Base-by-base conservation (phyloP, 2,113 vertebrate species). In the Amia ocellicauda region DNA sequence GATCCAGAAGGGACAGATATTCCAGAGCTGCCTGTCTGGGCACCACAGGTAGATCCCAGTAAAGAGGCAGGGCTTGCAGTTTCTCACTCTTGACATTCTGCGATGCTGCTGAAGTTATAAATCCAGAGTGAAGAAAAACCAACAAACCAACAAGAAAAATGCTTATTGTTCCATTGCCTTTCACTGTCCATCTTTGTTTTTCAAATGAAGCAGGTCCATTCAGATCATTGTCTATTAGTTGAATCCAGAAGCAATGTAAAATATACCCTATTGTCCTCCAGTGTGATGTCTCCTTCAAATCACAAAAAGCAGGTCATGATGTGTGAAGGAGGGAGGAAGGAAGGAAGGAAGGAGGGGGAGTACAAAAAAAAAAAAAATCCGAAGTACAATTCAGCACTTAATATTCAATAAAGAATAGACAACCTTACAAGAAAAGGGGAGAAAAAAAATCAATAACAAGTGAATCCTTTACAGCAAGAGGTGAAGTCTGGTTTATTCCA, bases 391-490 rank as follows among this genome's bases (percentile, higher is more conserved):
- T 77, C 73, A 74, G 68, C 74, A 79, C 72, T 70, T 65, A 60
- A 66, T 70, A 78, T 56, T 58, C 60, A 72, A 66, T 71, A 74
- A 68, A 60, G 51, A 64, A 66, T 68, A 67, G 66, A 80, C 67
- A 68, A 62, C 36, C 70, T 74, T 77, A 57, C 78, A 71, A 49
- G n/a, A 76, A 68, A 74, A 71, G 80, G 65, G 56, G n/a, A 47
- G 16, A 47, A 17, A 47, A 47, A 47, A 47, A 47, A 47, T 8
- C 43, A n/a, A n/a, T n/a, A n/a, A 47, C 43, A 47, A n/a, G 43
- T 47, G 43, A 50, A 76, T 77, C 73, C 74, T 77, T 77, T 64
- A 63, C 78, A 69, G 64, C 67, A 81, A 77, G n/a, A 77, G 68
- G 59, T 45, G 63, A 63, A 62, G 58, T 63, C 57, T 66, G 71